phyloP scores from a whole-genome alignment of 2,888 invertebrate species.

The Cryptocheilus praepositus region DNA sequence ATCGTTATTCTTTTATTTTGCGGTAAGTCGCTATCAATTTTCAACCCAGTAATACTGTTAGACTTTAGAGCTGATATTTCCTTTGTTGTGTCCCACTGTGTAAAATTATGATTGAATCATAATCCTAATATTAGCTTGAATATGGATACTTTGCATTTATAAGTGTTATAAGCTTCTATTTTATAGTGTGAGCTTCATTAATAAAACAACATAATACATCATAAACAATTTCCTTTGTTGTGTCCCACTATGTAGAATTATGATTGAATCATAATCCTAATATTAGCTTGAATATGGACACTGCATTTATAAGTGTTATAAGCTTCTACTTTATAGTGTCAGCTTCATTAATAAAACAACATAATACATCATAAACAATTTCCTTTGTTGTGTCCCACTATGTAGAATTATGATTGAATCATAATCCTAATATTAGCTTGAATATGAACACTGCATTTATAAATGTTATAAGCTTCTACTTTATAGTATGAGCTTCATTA shows the following conservation, averaged over 20 bases:
- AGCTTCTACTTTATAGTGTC: not conserved
- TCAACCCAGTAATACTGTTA: not conserved
- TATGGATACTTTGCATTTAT: not conserved
- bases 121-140: too few species aligned
- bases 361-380: not conserved
- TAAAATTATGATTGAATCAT: too few species aligned
- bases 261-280: too few species aligned
- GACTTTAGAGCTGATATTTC: not conserved
- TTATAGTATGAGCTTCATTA: not conserved
- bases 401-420: too few species aligned
- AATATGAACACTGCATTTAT: not conserved
- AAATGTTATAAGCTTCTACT: not conserved
- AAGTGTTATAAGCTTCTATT: not conserved
- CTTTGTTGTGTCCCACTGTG: too few species aligned
- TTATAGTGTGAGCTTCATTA: not conserved
- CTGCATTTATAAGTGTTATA: not conserved
- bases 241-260: too few species aligned
- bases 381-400: too few species aligned
- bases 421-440: too few species aligned
- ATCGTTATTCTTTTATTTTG: constrained; percentile 17
- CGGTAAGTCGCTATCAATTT: constrained; percentile 15
- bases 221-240: not conserved
- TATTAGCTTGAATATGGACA: too few species aligned
- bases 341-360: not conserved
- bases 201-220: not conserved